A percentile compares a stretch with the other conserved stretches of the same genome.
phyloP scores from a whole-genome alignment of 2,888 invertebrate species.

The Steromphala cineraria region DNA sequence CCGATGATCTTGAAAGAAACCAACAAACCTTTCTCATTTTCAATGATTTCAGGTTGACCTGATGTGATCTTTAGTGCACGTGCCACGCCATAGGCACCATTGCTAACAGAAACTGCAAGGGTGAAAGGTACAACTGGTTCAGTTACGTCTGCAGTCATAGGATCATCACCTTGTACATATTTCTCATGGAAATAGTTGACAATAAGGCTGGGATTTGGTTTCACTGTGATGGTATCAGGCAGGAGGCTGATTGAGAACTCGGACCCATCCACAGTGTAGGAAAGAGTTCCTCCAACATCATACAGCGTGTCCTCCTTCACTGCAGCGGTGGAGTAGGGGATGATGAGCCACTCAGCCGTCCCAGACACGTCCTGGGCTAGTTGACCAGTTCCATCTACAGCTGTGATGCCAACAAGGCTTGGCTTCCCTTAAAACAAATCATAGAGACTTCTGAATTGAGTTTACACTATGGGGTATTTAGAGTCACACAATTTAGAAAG shows the following conservation, averaged over 20 bases:
- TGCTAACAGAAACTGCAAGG: slow-evolving; percentile 50
- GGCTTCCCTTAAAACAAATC: slow-evolving; percentile 38
- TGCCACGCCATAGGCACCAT: slow-evolving; percentile 51
- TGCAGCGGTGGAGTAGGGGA: slow-evolving; percentile 56
- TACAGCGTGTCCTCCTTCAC: slow-evolving; percentile 43
- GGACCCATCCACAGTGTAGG: slow-evolving; percentile 49
- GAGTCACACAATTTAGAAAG: too few species aligned
- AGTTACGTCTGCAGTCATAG: slow-evolving; percentile 42
- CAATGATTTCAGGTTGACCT: slow-evolving; percentile 60
- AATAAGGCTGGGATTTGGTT: slow-evolving; percentile 53
- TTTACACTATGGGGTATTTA: too few species aligned
- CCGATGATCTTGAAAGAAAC: slow-evolving; percentile 53
- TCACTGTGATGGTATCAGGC: slow-evolving; percentile 58
- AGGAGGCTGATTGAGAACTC: slow-evolving; percentile 50
- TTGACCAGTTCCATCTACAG: slow-evolving; percentile 47
- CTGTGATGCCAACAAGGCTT: slow-evolving; percentile 42
- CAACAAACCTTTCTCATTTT: slow-evolving; percentile 59
- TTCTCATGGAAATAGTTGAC: slow-evolving; percentile 60
- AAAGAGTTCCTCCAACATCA: slow-evolving; percentile 55
- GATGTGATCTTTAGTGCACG: slow-evolving; percentile 50
- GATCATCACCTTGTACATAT: slow-evolving; percentile 55
- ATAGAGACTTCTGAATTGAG: too few species aligned
- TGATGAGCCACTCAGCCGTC: slow-evolving; percentile 51
- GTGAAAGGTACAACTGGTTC: slow-evolving; percentile 55
- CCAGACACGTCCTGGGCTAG: slow-evolving; percentile 40